These are phyloP conservation scores for Theocolax elegans DNA, from an alignment of 1,140 invertebrate genomes.

Conservation along the genomic window DNA sequence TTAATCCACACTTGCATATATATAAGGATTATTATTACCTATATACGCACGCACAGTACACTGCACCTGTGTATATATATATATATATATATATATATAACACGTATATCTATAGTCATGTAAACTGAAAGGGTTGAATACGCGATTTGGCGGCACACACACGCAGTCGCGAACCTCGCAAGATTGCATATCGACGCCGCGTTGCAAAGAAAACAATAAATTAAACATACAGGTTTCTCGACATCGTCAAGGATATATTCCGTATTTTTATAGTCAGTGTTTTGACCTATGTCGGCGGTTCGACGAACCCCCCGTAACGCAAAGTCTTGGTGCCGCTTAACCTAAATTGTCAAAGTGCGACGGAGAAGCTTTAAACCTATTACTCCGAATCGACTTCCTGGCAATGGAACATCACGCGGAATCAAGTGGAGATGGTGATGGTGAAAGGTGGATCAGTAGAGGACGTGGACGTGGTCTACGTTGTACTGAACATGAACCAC, in stretches of 20 bases:
- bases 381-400: not conserved
- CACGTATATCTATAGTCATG: not conserved
- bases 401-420: slow-evolving; percentile 43
- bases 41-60: too few species aligned
- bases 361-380: not conserved
- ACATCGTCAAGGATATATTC: too few species aligned
- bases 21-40: too few species aligned
- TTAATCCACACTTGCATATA: too few species aligned
- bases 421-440: slow-evolving; percentile 42
- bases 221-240: too few species aligned
- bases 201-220: too few species aligned
- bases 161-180: slow-evolving; percentile 25
- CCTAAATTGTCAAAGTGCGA: not conserved
- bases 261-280: too few species aligned
- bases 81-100: too few species aligned
- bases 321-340: slow-evolving; percentile 18
- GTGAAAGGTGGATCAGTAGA: slow-evolving; percentile 33
- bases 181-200: too few species aligned
- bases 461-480: slow-evolving; percentile 45
- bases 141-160: slow-evolving; percentile 8
- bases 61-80: too few species aligned
- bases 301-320: not conserved
- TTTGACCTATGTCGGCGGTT: slow-evolving; percentile 12
- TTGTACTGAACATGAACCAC: slow-evolving; percentile 21
- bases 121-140: not conserved